These are phyloP conservation scores for Chamaea fasciata DNA, from an alignment of 2,113 vertebrate species.

Conservation along the genomic window DNA sequence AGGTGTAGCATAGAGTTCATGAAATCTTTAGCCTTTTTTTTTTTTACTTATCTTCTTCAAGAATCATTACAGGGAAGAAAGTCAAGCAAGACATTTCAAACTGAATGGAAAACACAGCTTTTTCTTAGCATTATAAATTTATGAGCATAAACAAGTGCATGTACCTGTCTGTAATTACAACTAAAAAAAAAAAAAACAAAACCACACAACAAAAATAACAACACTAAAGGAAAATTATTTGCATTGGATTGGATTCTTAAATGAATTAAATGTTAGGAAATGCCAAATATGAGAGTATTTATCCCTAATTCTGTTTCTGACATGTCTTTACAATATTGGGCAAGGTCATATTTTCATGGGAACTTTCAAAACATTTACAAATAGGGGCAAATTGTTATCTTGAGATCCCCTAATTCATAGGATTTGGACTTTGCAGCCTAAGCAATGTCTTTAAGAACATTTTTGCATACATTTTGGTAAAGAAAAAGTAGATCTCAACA, in stretches of 20 bases:
- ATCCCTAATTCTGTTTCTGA: background rate
- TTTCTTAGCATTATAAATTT: background rate
- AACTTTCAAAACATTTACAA: background rate
- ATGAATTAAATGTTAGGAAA: background rate
- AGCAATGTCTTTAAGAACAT: background rate
- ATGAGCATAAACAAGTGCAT: background rate
- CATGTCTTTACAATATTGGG: background rate
- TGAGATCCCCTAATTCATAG: background rate
- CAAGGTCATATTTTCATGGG: background rate
- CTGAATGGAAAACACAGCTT: background rate
- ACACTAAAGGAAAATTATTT: background rate
- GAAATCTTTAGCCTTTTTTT: background rate
- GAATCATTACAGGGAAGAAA: background rate
- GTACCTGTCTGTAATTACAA: background rate
- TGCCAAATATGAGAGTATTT: background rate
- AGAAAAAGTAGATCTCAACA: background rate
- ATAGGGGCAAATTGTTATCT: background rate
- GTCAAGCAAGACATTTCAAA: background rate
- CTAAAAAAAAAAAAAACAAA: background rate
- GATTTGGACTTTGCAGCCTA: background rate
- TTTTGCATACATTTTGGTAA: background rate
- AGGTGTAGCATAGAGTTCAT: background rate
- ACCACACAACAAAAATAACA: background rate
- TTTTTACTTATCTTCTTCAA: background rate
- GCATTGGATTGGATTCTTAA: background rate